Percentiles rank a stretch among this genome's conserved stretches.
phyloP scores from a whole-genome alignment of 2,113 vertebrate genomes.

The Chaetodon trifascialis region DNA sequence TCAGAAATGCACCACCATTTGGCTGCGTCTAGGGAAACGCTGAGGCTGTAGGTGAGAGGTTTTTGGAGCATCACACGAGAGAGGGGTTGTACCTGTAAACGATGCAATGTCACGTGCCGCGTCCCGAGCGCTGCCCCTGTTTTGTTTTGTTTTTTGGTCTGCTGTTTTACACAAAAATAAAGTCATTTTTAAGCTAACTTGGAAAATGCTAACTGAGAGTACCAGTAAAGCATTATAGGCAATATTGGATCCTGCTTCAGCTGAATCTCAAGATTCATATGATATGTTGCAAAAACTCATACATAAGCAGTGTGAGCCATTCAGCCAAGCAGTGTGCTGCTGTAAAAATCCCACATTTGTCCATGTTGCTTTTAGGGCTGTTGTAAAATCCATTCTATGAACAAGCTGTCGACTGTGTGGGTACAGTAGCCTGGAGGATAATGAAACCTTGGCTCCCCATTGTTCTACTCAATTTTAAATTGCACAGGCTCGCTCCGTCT shows the following conservation, averaged over 20 bases:
- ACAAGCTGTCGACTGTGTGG: constrained; percentile 61
- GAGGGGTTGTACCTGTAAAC: constrained; percentile 30
- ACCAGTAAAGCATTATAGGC: constrained; percentile 11
- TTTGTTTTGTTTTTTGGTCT: not conserved
- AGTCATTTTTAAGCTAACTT: constrained; percentile 4
- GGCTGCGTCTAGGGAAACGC: constrained; percentile 37
- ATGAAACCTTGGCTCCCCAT: constrained; percentile 52
- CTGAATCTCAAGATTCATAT: constrained; percentile 30
- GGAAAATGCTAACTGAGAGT: constrained; percentile 15
- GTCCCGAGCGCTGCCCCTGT: no score
- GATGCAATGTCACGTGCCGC: constrained; percentile 8
- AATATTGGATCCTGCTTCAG: constrained; percentile 20
- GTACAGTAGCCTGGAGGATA: constrained; percentile 63
- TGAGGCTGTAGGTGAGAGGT: constrained; percentile 37
- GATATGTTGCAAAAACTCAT: constrained; percentile 34
- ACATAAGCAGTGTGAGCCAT: constrained; percentile 16
- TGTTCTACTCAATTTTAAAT: constrained; percentile 52
- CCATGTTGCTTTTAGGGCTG: constrained; percentile 46
- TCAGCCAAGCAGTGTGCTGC: constrained; percentile 7
- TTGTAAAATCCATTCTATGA: constrained; percentile 53
- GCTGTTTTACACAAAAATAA: not conserved
- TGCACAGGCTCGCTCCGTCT: constrained; percentile 29
- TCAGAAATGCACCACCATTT: constrained; percentile 57
- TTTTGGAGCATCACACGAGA: not conserved
- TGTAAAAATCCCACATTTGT: constrained; percentile 37